Evolutionary conservation across 2,797 vertebrate species (phyloP), one percentile per base, ranked within the genome.

Genomic region (Valencia hispanica): DNA sequence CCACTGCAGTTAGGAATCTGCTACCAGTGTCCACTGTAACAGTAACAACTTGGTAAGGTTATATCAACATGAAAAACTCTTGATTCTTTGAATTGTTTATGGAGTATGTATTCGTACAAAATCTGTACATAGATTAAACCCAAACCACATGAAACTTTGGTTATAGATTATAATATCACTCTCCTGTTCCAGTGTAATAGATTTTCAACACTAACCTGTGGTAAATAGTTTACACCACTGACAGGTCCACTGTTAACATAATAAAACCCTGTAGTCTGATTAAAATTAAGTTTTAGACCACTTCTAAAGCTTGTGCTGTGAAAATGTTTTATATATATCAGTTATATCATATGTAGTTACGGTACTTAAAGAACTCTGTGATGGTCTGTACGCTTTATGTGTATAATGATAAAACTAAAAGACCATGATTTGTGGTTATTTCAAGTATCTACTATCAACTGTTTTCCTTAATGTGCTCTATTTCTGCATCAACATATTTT

Each of bases 351-450:
- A 20, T 65, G 48, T 20, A 72, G 27, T 72, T 30, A 69, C n/a
- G n/a, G n/a, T n/a, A n/a, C 55, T 63, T 34, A 14, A 76, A 71
- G 63, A 68, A 30, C 18, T 74, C 32, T 59, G n/a, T 34, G 36
- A 41, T 59, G 34, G 39, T 79, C 55, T 81, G 72, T 79, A 83
- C 77, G 47, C 68, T 59, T 36, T 2, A 0, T 73, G 18, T 34
- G 71, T 30, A 75, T 81, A 76, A 59, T 17, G 0, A 76, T 45
- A 22, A 70, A 18, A 32, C 32, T 55, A 6, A 22, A 68, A 68
- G 68, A 51, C 41, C 30, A 22, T 34, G n/a, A 68, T 78, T 50
- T 78, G 68, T 43, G 51, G 61, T 74, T 2, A 32, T 15, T 43
- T 65, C 3, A 39, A 20, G 34, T 10, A 51, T 68, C 43, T 15